Conservation (phyloP, 2,888 invertebrate genomes). For the Drosophila lacicola region DNA sequence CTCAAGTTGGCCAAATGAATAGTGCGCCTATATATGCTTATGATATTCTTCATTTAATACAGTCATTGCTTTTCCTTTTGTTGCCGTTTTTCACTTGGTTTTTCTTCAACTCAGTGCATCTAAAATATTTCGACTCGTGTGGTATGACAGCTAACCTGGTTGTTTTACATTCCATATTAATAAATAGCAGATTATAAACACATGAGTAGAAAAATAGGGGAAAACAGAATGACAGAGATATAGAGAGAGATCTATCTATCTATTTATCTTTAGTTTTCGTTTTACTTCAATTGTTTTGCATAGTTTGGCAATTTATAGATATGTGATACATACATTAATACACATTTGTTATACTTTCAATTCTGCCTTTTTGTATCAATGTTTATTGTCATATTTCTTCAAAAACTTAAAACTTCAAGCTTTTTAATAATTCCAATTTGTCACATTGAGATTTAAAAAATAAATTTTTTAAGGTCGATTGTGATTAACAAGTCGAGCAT, state of each 20-base stretch:
- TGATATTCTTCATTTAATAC: constrained; percentile 15
- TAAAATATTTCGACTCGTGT: constrained; percentile 48
- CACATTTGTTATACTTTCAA: too few species aligned
- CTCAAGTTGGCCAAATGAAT: constrained; percentile 27
- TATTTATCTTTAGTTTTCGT: too few species aligned
- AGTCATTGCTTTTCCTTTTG: constrained; percentile 38
- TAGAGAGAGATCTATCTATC: neutral
- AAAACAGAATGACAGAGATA: neutral
- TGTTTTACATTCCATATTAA: constrained; percentile 27
- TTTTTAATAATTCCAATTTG: too few species aligned
- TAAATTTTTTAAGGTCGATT: too few species aligned
- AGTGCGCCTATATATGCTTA: constrained; percentile 7
- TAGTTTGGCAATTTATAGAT: too few species aligned
- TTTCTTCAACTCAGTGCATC: constrained; percentile 38
- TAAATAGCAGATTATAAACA: constrained; percentile 14
- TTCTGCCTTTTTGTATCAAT: too few species aligned
- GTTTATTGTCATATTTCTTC: too few species aligned
- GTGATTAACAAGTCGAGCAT: neutral
- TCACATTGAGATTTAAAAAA: too few species aligned
- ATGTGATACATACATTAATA: too few species aligned
- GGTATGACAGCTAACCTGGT: constrained; percentile 38
- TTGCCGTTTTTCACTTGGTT: constrained; percentile 14
- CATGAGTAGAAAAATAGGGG: constrained; percentile 10
- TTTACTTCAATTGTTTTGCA: too few species aligned
- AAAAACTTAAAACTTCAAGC: too few species aligned